Conservation (phyloP, 2,113 vertebrate species). For the Mus spicilegus region DNA sequence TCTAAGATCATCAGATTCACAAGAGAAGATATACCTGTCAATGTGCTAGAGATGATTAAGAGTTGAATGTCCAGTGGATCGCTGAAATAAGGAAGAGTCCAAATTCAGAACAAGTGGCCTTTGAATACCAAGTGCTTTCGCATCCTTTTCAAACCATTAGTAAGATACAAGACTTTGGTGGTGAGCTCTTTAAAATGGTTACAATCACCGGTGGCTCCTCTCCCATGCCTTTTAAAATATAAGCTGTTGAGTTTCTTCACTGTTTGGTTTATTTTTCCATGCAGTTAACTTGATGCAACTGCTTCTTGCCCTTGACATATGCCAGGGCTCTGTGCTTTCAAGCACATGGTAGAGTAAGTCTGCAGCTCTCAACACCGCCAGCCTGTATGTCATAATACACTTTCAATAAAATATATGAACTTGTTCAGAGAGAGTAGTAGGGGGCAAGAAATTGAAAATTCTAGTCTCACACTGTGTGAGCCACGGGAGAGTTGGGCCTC, state of each 20-base stretch:
- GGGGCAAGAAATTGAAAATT: conserved; percentile 77
- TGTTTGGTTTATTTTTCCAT: conserved; percentile 75
- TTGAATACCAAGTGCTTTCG: background rate
- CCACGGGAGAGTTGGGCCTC: conserved; percentile 60
- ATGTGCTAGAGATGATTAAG: background rate
- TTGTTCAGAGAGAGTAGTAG: background rate
- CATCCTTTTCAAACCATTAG: background rate
- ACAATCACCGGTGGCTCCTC: background rate
- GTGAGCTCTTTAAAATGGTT: background rate
- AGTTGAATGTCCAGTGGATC: background rate
- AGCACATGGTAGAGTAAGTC: conserved; percentile 60
- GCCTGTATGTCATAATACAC: conserved; percentile 49
- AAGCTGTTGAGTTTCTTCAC: conserved; percentile 15
- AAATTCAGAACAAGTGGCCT: background rate
- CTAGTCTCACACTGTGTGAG: conserved; percentile 66
- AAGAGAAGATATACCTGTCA: conserved; percentile 10
- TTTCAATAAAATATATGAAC: conserved; percentile 82
- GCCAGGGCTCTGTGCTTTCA: conserved; percentile 48
- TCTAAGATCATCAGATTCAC: conserved; percentile 8
- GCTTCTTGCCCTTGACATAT: conserved; percentile 71
- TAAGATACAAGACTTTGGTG: background rate
- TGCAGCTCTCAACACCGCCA: conserved; percentile 45
- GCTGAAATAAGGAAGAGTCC: conserved; percentile 16
- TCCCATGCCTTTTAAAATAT: background rate
- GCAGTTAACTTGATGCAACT: conserved; percentile 60